Percentiles rank a stretch among this genome's conserved stretches.
These are phyloP conservation scores for Acropternis orthonyx DNA, from an alignment of 2,797 vertebrate species.

Conservation along the genomic window DNA sequence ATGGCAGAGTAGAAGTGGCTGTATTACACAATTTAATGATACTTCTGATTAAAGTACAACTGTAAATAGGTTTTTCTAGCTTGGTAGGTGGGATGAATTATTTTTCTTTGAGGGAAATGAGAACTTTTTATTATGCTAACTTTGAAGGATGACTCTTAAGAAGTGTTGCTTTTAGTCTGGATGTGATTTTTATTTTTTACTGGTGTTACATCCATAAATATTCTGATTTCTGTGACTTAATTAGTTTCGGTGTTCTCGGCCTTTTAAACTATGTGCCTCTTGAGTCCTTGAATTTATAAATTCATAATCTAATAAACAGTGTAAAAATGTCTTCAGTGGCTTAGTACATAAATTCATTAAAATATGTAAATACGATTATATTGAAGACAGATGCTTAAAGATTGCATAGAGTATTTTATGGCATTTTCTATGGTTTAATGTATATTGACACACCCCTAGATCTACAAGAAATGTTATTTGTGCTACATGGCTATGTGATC, in stretches of 20 bases:
- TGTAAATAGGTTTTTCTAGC: slow-evolving; percentile 85
- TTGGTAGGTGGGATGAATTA: slow-evolving; percentile 78
- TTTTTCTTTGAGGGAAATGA: slow-evolving; percentile 78
- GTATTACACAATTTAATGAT: slow-evolving; percentile 58
- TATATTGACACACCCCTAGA: slow-evolving; percentile 10
- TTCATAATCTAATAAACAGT: slow-evolving; percentile 83
- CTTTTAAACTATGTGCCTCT: slow-evolving; percentile 83
- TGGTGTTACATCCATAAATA: slow-evolving; percentile 73
- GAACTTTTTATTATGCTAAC: slow-evolving; percentile 77
- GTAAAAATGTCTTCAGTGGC: slow-evolving; percentile 76
- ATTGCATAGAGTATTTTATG: slow-evolving; percentile 54
- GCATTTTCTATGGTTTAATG: slow-evolving; percentile 47
- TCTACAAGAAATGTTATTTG: neutral
- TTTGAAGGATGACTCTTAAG: slow-evolving; percentile 76
- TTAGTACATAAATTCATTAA: slow-evolving; percentile 63
- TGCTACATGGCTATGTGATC: neutral
- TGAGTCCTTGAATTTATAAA: slow-evolving; percentile 81
- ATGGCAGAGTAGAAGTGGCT: slow-evolving; percentile 65
- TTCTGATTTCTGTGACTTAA: slow-evolving; percentile 72
- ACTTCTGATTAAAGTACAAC: slow-evolving; percentile 73
- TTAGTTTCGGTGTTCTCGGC: slow-evolving; percentile 77
- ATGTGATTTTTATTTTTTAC: slow-evolving; percentile 76
- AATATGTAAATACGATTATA: slow-evolving; percentile 63
- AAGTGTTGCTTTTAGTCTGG: slow-evolving; percentile 69
- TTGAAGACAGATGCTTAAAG: slow-evolving; percentile 50